These are phyloP conservation scores for Vicugna pacos DNA, from an alignment of 2,113 vertebrate species.

Conservation along the genomic window DNA sequence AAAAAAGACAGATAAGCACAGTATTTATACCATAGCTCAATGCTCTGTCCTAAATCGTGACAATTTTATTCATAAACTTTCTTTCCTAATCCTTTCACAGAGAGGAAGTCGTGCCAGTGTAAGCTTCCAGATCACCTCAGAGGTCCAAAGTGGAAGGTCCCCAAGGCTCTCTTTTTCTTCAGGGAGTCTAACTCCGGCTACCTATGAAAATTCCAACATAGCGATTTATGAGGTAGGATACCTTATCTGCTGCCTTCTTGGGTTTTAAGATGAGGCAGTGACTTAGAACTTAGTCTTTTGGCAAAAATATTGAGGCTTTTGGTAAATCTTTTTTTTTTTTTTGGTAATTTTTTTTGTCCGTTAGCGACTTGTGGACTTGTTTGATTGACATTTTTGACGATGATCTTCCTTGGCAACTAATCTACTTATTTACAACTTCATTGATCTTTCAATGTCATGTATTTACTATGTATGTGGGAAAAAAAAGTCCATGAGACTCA, in stretches of 20 bases:
- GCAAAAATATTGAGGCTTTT: conserved; percentile 33
- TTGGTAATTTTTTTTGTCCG: background rate
- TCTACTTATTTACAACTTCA: background rate
- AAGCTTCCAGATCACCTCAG: conserved; percentile 69
- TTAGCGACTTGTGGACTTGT: background rate
- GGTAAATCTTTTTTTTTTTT: background rate
- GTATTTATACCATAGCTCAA: background rate
- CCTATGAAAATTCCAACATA: conserved; percentile 72
- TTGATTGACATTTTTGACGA: conserved; percentile 29
- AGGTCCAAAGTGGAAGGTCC: conserved; percentile 68
- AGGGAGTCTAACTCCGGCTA: conserved; percentile 66
- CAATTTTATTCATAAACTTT: background rate
- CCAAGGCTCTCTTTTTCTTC: conserved; percentile 73
- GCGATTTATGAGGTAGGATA: conserved; percentile 73
- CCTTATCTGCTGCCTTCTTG: conserved; percentile 11
- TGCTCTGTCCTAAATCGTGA: conserved; percentile 22
- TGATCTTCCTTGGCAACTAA: conserved; percentile 33
- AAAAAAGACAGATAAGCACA: background rate
- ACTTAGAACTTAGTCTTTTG: conserved; percentile 7
- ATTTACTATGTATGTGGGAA: background rate
- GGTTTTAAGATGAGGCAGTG: conserved; percentile 21
- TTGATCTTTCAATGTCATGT: conserved; percentile 39
- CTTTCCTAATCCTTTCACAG: conserved; percentile 58
- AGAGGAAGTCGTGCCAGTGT: conserved; percentile 69
- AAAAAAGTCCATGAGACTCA: background rate